Conservation (phyloP, 2,888 invertebrate genomes). For the Uropetala carovei region DNA sequence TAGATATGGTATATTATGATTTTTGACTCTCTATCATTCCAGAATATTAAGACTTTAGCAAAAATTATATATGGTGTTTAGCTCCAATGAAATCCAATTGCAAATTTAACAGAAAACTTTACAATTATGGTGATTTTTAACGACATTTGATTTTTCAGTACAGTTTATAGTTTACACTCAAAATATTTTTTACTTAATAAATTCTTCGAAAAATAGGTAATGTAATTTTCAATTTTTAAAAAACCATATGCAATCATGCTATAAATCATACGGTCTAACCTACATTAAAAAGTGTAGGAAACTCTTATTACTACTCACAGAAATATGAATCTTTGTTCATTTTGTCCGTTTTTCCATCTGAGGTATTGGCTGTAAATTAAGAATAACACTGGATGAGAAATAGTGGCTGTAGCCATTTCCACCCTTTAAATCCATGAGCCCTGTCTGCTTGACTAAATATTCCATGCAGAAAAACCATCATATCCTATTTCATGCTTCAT, state of each 20-base stretch:
- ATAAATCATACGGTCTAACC: background rate
- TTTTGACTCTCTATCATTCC: background rate
- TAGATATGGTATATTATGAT: background rate
- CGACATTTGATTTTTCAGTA: background rate
- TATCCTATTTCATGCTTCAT: no score
- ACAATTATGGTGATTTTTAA: background rate
- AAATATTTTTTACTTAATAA: background rate
- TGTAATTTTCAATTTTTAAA: background rate
- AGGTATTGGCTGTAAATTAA: conserved; percentile 75
- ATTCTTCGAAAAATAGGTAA: background rate
- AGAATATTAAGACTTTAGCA: background rate
- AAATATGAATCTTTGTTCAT: conserved; percentile 79
- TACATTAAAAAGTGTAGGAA: conserved; percentile 26
- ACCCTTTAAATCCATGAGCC: no score
- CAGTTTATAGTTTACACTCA: background rate
- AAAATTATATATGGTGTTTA: background rate
- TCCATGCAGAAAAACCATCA: no score
- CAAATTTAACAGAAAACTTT: background rate
- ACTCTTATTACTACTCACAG: conserved; percentile 76
- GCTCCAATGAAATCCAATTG: background rate
- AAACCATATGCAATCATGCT: conserved; percentile 45
- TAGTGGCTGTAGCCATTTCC: no score
- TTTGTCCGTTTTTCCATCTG: conserved; percentile 76
- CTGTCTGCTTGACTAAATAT: no score
- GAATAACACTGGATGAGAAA: background rate